Percentiles rank a stretch among this genome's conserved stretches.
Evolutionary conservation across 2,797 vertebrate species (phyloP).

Genomic region (Gobio occitaniae): DNA sequence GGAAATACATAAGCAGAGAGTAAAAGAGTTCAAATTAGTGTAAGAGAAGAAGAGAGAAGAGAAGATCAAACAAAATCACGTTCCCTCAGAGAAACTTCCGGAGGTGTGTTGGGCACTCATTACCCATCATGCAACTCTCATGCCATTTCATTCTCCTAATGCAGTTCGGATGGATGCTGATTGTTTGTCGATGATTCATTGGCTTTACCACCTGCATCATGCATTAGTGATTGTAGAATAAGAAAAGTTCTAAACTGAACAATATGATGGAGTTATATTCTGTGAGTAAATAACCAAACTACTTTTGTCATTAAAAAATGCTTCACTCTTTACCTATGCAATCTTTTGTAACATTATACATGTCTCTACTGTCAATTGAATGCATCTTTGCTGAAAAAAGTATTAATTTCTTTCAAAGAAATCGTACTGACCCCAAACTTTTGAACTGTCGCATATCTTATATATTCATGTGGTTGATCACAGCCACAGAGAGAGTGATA

Average conservation of each 20-base stretch:
- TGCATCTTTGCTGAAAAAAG: background rate
- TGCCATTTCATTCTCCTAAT: constrained; percentile 6
- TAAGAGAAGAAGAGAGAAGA: constrained; percentile 35
- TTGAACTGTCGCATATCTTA: background rate
- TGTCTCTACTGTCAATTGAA: background rate
- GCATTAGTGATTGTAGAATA: background rate
- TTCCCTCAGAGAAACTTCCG: constrained; percentile 24
- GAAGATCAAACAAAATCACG: constrained; percentile 12
- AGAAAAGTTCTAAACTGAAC: background rate
- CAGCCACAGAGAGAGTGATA: background rate
- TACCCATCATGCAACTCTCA: constrained; percentile 26
- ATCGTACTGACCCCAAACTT: background rate
- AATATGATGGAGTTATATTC: background rate
- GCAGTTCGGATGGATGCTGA: constrained; percentile 28
- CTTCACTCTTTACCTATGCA: background rate
- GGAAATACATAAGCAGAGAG: constrained; percentile 85
- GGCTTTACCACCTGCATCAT: constrained; percentile 4
- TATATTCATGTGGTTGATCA: background rate
- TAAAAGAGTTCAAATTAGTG: constrained; percentile 85
- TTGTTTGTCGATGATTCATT: constrained; percentile 17
- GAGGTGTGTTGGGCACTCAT: constrained; percentile 21
- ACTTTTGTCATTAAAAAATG: background rate
- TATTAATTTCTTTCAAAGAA: background rate
- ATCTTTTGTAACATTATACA: background rate
- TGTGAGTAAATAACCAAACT: no score